Base-by-base conservation (phyloP, 2,113 vertebrate genomes). In the Taurulus bubalis region DNA sequence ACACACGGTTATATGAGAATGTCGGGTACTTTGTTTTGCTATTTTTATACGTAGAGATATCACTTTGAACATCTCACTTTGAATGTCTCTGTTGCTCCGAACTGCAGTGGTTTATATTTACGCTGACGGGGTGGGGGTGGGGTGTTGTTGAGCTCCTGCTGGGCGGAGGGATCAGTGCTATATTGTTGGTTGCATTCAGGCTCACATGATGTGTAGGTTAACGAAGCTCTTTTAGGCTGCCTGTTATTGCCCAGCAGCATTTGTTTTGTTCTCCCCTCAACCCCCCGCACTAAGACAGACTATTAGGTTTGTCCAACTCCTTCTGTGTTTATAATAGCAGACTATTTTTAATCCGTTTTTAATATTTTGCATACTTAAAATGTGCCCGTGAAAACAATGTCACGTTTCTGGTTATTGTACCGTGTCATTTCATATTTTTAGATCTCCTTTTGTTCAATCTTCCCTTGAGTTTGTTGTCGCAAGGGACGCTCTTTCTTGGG, bases 161-260 rank as follows among this genome's bases (percentile, higher is more conserved):
- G 86, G 80, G 91, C 36, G 67, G 83, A 82, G 85, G 79, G 85
- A 88, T 88, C 86, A 70, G 74, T 66, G 75, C 58, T 85, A 62
- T 87, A 79, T 85, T 90, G 85, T 87, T 86, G 55, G 88, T 86
- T 88, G 86, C 87, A 85, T 90, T 90, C 75, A 77, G 18, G 36
- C 77, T 78, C 85, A 45, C 75, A 84, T 92, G 68, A 58, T 79
- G 71, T 79, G 71, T 72, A 69, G 73, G 77, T 77, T 77, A 78
- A 79, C 2, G 22, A 77, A 62, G 82, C 67, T 85, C 67, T 58
- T 68, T 69, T 42, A 68, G 80, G 58, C 69, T 40, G 77, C 60
- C 55, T 62, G 5, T 63, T 69, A 30, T 38, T 74, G 42, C 80
- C 63, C 71, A 81, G 74, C 16, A 69, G 42, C 67, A 9, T 79